These are phyloP conservation scores for Thera obeliscata DNA, from an alignment of 2,888 invertebrate genomes.

Conservation along the genomic window DNA sequence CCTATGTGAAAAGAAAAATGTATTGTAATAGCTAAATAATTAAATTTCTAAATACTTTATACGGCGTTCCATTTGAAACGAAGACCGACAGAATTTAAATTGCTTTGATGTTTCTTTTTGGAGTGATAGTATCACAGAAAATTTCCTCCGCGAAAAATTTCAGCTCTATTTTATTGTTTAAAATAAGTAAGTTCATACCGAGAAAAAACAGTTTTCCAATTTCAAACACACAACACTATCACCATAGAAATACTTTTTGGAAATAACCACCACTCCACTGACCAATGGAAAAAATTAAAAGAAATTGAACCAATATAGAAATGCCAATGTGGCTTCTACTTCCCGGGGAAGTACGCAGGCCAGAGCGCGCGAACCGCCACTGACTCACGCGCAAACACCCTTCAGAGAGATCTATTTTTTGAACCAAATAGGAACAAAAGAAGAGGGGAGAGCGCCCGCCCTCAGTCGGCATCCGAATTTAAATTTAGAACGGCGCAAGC, in stretches of 20 bases:
- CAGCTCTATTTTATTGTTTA: not conserved
- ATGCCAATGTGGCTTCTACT: constrained; percentile 48
- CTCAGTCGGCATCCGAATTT: constrained; percentile 64
- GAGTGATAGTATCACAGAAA: no score
- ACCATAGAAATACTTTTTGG: constrained; percentile 19
- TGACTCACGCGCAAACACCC: constrained; percentile 81
- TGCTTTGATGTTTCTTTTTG: no score
- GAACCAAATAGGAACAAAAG: constrained; percentile 83
- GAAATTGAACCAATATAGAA: constrained; percentile 44
- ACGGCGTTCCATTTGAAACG: no score
- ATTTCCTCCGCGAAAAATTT: no score
- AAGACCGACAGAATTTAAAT: no score
- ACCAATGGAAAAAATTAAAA: constrained; percentile 41
- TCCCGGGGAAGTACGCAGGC: constrained; percentile 65
- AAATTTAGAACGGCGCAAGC: constrained; percentile 73
- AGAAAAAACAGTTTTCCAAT: constrained; percentile 19
- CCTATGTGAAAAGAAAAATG: no score
- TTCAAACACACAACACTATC: constrained; percentile 29
- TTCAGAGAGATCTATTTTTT: constrained; percentile 76
- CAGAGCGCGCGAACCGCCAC: constrained; percentile 71
- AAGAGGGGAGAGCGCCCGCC: constrained; percentile 80
- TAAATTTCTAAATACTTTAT: no score
- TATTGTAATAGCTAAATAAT: no score
- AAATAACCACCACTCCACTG: constrained; percentile 44
- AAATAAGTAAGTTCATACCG: constrained; percentile 25